Base-by-base conservation (phyloP, 2,113 vertebrate genomes). In the Lasiurus borealis region DNA sequence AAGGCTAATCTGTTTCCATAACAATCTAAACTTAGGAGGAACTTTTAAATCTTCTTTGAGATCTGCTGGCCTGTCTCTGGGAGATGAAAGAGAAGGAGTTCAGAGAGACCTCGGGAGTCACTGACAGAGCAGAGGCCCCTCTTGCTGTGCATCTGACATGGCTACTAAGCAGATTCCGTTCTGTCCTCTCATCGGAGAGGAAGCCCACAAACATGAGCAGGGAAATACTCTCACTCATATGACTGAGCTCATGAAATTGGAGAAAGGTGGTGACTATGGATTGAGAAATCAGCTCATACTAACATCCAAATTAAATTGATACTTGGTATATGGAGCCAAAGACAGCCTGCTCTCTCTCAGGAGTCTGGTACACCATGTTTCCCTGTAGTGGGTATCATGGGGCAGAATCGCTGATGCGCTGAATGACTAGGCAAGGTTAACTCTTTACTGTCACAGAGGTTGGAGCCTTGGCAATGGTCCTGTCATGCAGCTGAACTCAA, bases 321-420 rank as follows among this genome's bases (percentile, higher is more conserved):
- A 4, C 23, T 44, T 54, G 19, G n/a, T 13, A 11, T 54, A 36
- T 48, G 46, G 40, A 72, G 36, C 13, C 13, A 31, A 54, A 16
- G 52, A 8, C 4, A 85, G 50, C 44, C 44, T 54, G 12, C 6
- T 44, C 25, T 62, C 8, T 11, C 14, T 62, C 16, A 66, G 46
- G 21, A 5, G 62, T 14, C 13, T 11, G 4, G 5, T 15, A 10
- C 18, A n/a, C 21, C 36, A 19, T 57, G 5, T 36, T 50, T 8
- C 27, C 14, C 50, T 29, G 25, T 0, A 12, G 14, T 29, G 23
- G 1, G 44, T 73, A 4, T 4, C 4, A 27, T 0, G 2, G 10
- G 83, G 21, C 8, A 31, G 8, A 52, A 46, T 36, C 34, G 9
- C 5, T 9, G 29, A 48, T 31, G 8, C 15, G 5, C 54, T 25